These are phyloP conservation scores for Dendrocopos noguchii DNA, from an alignment of 2,113 vertebrate species.

Conservation along the genomic window DNA sequence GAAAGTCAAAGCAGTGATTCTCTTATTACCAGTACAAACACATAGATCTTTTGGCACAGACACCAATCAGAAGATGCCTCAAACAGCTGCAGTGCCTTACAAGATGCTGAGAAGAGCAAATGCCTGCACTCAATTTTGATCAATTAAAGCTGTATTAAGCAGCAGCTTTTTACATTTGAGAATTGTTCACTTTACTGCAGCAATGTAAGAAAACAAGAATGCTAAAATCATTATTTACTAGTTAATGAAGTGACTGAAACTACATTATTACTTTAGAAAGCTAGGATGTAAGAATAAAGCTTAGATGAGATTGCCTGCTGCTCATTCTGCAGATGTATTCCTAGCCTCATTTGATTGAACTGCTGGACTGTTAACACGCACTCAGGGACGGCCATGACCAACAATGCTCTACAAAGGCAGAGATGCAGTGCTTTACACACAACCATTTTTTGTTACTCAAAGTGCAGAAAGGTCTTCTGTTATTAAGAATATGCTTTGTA, in stretches of 20 bases:
- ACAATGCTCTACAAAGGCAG: neutral
- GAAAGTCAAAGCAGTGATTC: constrained; percentile 57
- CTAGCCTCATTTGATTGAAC: neutral
- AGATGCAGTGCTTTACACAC: neutral
- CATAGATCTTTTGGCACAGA: constrained; percentile 51
- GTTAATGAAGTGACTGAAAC: constrained; percentile 18
- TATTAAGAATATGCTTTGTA: constrained; percentile 11
- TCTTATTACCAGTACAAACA: constrained; percentile 56
- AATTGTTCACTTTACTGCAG: constrained; percentile 38
- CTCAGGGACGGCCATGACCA: neutral
- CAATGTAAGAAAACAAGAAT: constrained; percentile 35
- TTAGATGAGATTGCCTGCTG: neutral
- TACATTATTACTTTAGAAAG: constrained; percentile 20
- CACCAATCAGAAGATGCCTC: constrained; percentile 27
- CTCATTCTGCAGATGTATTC: neutral
- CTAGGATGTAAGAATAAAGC: neutral
- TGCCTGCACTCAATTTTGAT: constrained; percentile 56
- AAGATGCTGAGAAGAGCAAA: constrained; percentile 62
- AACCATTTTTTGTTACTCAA: neutral
- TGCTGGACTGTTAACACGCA: neutral
- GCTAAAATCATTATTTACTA: constrained; percentile 48
- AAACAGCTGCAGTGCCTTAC: constrained; percentile 58
- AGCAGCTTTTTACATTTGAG: constrained; percentile 50
- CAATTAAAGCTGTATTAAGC: constrained; percentile 62
- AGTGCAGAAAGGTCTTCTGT: neutral